Conservation (phyloP, 2,797 vertebrate species). For the Florisuga fusca region DNA sequence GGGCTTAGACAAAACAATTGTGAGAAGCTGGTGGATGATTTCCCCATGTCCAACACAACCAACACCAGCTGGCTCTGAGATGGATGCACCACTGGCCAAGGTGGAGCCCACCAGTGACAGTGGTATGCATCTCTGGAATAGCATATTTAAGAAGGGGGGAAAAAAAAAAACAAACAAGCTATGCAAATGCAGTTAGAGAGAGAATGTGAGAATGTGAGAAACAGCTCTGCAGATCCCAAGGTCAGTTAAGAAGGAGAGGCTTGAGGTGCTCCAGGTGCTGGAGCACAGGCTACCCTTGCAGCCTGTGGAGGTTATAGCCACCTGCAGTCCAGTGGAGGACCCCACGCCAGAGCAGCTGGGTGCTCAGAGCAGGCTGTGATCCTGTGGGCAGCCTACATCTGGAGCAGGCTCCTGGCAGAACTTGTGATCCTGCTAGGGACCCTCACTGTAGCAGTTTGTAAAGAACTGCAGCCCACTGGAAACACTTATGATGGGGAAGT, state of each 20-base stretch:
- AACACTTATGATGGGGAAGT: background rate
- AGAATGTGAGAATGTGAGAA: background rate
- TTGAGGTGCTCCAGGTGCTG: background rate
- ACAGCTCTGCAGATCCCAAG: background rate
- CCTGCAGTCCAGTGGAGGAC: too few species aligned
- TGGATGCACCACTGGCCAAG: background rate
- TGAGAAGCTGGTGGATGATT: background rate
- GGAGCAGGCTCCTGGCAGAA: background rate
- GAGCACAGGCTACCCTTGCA: too few species aligned
- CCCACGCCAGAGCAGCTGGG: too few species aligned
- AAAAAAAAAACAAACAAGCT: too few species aligned
- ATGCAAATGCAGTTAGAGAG: background rate
- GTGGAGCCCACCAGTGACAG: accelerated
- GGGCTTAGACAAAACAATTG: background rate
- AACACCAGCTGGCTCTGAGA: background rate
- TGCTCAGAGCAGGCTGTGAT: background rate
- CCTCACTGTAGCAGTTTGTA: background rate
- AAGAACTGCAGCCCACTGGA: too few species aligned
- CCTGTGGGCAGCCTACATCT: accelerated
- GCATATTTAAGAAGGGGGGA: too few species aligned
- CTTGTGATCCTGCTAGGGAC: background rate
- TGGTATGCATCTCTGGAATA: background rate
- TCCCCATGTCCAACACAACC: background rate
- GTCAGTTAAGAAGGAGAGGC: background rate
- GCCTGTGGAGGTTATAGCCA: too few species aligned